Percentiles rank a stretch among this genome's conserved stretches.
Evolutionary conservation across 2,888 invertebrate genomes (phyloP).

Genomic region (Ochropleura leucogaster): DNA sequence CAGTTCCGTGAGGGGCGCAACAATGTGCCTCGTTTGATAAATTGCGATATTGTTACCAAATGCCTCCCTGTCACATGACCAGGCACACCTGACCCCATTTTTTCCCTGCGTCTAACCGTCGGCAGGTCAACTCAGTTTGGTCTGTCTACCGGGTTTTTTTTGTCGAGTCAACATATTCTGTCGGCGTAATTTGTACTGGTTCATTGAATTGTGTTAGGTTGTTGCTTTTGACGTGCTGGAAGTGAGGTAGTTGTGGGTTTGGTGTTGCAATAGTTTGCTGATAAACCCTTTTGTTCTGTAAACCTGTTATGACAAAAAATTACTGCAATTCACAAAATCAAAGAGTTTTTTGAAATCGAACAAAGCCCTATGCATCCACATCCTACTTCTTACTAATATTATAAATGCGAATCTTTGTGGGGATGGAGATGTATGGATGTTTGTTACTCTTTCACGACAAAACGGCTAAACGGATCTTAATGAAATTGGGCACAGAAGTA

Average conservation of each 20-base stretch:
- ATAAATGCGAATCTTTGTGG: too few relatives aligned
- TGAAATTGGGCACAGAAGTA: too few relatives aligned
- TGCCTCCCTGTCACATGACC: constrained; percentile 75
- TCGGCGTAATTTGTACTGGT: constrained; percentile 73
- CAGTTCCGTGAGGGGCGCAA: constrained; percentile 78
- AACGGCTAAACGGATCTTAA: too few relatives aligned
- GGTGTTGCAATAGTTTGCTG: not conserved
- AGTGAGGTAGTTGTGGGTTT: constrained; percentile 23
- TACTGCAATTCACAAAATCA: not conserved
- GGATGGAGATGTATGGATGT: too few relatives aligned
- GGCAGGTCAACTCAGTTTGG: constrained; percentile 59
- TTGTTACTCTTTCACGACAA: too few relatives aligned
- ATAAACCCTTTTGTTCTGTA: not conserved
- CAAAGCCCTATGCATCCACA: too few relatives aligned
- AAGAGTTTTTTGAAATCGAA: too few relatives aligned
- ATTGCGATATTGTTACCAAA: constrained; percentile 87
- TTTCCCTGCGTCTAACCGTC: constrained; percentile 12
- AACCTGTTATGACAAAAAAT: not conserved
- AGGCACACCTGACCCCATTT: constrained; percentile 60
- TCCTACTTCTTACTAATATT: too few relatives aligned
- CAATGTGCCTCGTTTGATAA: constrained; percentile 89
- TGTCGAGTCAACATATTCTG: constrained; percentile 72
- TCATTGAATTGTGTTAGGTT: constrained; percentile 73
- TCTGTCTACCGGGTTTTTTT: constrained; percentile 66
- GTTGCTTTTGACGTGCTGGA: constrained; percentile 62